Percentiles rank a stretch among this genome's conserved stretches.
phyloP scores from a whole-genome alignment of 2,888 invertebrate genomes.

The Trichopoda pennipes region DNA sequence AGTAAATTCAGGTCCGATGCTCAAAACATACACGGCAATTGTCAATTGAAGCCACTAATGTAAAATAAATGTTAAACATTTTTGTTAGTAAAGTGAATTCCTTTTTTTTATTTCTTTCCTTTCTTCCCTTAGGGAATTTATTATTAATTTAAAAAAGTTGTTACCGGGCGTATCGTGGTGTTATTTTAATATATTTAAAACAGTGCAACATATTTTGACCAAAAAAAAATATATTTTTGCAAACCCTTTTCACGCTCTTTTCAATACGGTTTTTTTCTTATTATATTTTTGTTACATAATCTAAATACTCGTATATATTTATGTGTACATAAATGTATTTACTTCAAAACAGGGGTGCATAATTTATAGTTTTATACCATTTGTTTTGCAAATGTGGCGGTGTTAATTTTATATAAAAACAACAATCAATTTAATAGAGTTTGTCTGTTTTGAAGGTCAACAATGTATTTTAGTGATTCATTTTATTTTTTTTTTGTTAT shows the following conservation, averaged over 20 bases:
- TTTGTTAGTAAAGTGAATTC: neutral
- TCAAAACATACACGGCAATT: too few species aligned
- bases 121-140: conserved; percentile 29
- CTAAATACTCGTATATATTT: neutral
- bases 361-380: conserved; percentile 44
- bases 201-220: conserved; percentile 9
- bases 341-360: conserved; percentile 60
- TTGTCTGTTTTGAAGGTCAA: conserved; percentile 64
- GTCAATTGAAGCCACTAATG: too few species aligned
- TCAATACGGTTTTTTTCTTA: conserved; percentile 11
- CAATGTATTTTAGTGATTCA: conserved; percentile 56
- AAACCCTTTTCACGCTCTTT: conserved; percentile 34
- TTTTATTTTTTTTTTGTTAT: conserved; percentile 3
- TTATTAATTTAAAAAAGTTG: conserved; percentile 16
- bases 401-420: conserved; percentile 48
- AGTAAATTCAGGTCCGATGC: too few species aligned
- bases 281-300: conserved; percentile 38
- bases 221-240: conserved; percentile 39
- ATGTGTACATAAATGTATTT: neutral
- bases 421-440: conserved; percentile 31
- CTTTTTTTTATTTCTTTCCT: conserved; percentile 20
- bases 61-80: too few species aligned
- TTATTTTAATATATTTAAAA: conserved; percentile 47
- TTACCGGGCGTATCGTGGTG: conserved; percentile 44
- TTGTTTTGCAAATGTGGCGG: conserved; percentile 36